Percentiles rank a stretch among this genome's conserved stretches.
Conservation (phyloP, 2,888 invertebrate species). For the Oegoconia quadripuncta region DNA sequence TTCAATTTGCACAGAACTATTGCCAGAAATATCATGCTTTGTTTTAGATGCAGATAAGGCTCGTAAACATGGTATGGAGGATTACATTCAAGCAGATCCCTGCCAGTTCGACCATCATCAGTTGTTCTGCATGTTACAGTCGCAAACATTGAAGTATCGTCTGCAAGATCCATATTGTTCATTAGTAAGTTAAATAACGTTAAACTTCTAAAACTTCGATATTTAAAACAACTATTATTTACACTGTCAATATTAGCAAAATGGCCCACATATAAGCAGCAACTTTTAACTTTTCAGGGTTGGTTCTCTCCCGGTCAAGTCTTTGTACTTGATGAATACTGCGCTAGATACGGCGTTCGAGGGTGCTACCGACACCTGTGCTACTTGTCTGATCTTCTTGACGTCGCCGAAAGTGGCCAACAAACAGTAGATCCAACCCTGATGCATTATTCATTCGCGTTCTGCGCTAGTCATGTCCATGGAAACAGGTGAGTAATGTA, state of each 20-base stretch:
- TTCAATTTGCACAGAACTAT: too few relatives aligned
- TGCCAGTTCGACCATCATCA: slow-evolving; percentile 97
- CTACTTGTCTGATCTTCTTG: slow-evolving; percentile 96
- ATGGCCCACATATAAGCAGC: too few relatives aligned
- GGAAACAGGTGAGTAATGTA: slow-evolving; percentile 91
- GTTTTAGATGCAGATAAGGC: slow-evolving; percentile 94
- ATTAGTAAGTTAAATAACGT: slow-evolving; percentile 84
- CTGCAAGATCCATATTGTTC: slow-evolving; percentile 99
- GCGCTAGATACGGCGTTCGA: slow-evolving; percentile 97
- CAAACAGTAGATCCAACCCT: slow-evolving; percentile 98
- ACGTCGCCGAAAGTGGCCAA: slow-evolving; percentile 93
- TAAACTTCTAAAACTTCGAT: not conserved
- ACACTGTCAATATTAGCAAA: too few relatives aligned
- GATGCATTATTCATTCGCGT: slow-evolving; percentile 99
- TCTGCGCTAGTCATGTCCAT: slow-evolving; percentile 99
- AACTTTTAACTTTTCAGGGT: slow-evolving; percentile 81
- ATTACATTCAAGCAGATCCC: slow-evolving; percentile 99
- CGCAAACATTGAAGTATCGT: slow-evolving; percentile 95
- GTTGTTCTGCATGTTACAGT: slow-evolving; percentile 94
- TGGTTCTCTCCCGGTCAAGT: slow-evolving; percentile 99
- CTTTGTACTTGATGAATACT: slow-evolving; percentile 98
- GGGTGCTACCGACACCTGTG: slow-evolving; percentile 98
- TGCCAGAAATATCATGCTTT: not conserved
- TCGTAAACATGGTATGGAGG: slow-evolving; percentile 99
- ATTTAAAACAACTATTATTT: too few relatives aligned